phyloP scores from a whole-genome alignment of 2,888 invertebrate genomes.

The Archips crataeganus region DNA sequence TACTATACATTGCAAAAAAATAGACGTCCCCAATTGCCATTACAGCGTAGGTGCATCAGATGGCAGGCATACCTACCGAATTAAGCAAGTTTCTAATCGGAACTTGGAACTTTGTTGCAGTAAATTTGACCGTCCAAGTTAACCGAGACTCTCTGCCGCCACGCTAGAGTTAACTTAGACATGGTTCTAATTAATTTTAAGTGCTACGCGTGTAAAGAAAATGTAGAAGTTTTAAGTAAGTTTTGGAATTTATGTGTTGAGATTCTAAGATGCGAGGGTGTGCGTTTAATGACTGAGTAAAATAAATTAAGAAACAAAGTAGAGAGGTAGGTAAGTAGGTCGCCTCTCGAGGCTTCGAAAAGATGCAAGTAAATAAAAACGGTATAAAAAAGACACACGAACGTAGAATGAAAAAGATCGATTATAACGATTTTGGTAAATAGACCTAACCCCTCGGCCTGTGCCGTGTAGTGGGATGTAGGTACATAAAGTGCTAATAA shows the following conservation, averaged over 20 bases:
- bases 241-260: neutral
- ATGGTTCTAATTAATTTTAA: conserved; percentile 8
- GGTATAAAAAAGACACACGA: no score
- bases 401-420: no score
- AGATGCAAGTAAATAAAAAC: no score
- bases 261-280: neutral
- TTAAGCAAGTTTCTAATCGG: conserved; percentile 3
- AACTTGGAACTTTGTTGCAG: conserved; percentile 5
- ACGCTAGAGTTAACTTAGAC: conserved; percentile 1
- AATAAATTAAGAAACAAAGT: no score
- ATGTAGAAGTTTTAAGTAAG: neutral
- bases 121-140: conserved; percentile 3
- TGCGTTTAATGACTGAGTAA: no score
- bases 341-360: no score
- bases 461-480: no score
- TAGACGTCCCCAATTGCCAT: neutral
- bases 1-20: no score
- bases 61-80: conserved; percentile 1
- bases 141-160: neutral
- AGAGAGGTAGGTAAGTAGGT: no score
- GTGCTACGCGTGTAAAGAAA: neutral
- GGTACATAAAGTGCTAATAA: no score
- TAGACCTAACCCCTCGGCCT: no score
- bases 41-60: neutral
- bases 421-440: no score